These are phyloP conservation scores for Pleuronectes platessa DNA, from an alignment of 2,113 vertebrate genomes.

Conservation along the genomic window DNA sequence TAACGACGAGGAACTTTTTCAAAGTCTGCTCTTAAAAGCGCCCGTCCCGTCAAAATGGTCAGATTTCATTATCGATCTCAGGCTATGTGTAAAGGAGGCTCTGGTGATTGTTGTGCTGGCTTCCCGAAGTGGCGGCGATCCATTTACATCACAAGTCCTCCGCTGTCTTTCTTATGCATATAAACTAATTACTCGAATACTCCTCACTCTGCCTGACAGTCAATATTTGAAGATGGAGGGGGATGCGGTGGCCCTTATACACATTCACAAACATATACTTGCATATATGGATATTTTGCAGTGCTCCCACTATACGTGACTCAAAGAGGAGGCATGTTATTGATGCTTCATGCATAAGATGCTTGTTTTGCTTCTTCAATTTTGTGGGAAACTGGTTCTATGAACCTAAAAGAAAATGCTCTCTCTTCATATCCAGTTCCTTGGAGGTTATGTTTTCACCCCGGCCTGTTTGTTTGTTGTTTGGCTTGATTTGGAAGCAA, in stretches of 20 bases:
- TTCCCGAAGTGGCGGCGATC: conserved; percentile 15
- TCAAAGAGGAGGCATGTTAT: background rate
- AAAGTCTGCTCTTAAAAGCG: conserved; percentile 68
- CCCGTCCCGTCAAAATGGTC: conserved; percentile 74
- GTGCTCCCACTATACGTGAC: too few species aligned
- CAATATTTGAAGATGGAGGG: conserved; percentile 58
- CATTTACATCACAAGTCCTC: conserved; percentile 55
- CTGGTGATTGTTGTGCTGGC: conserved; percentile 57
- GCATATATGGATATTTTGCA: conserved; percentile 7
- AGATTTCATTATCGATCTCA: conserved; percentile 69
- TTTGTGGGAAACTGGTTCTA: too few species aligned
- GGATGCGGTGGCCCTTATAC: conserved; percentile 5
- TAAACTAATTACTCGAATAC: conserved; percentile 55
- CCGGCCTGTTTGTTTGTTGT: too few species aligned
- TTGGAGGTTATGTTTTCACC: too few species aligned
- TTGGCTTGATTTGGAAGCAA: too few species aligned
- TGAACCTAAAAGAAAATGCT: too few species aligned
- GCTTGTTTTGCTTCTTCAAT: too few species aligned
- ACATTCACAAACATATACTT: conserved; percentile 37
- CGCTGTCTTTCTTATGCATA: conserved; percentile 66
- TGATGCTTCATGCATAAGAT: background rate
- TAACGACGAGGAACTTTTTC: conserved; percentile 72
- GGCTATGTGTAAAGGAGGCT: conserved; percentile 36
- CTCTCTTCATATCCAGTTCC: background rate
- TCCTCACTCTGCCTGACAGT: conserved; percentile 61